Evolutionary conservation across 2,113 vertebrate genomes (phyloP).

Genomic region (Verasper variegatus): DNA sequence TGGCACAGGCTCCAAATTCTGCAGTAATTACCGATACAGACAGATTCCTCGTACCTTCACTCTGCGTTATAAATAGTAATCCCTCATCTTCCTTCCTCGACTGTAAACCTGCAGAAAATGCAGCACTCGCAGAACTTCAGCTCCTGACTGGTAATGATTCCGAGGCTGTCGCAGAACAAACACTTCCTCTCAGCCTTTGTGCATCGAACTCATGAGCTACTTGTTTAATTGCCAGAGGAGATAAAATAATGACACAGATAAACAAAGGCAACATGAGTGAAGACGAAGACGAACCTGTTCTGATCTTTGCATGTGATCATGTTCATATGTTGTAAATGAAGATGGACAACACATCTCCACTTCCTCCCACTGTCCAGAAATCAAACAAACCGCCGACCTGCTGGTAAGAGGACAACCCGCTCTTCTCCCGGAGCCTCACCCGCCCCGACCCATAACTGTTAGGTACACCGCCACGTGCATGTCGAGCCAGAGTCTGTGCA

Average conservation of each 20-base stretch:
- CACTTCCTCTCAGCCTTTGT: constrained; percentile 3
- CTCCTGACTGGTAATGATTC: constrained; percentile 53
- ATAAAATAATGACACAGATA: constrained; percentile 36
- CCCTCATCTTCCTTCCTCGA: constrained; percentile 23
- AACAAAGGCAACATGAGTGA: constrained; percentile 31
- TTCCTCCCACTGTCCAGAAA: too few species aligned
- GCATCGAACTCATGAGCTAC: constrained; percentile 12
- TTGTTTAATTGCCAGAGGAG: constrained; percentile 47
- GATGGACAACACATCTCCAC: too few species aligned
- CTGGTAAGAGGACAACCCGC: too few species aligned
- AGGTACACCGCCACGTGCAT: not conserved
- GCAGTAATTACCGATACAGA: constrained; percentile 66
- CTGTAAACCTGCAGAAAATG: constrained; percentile 48
- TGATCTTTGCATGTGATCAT: not conserved
- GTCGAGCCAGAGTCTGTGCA: too few species aligned
- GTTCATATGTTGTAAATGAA: too few species aligned
- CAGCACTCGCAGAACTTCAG: constrained; percentile 29
- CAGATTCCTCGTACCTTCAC: constrained; percentile 55
- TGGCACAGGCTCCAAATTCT: constrained; percentile 52
- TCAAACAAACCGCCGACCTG: too few species aligned
- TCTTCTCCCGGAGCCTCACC: too few species aligned
- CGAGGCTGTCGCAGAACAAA: constrained; percentile 39
- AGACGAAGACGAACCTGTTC: not conserved
- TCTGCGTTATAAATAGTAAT: constrained; percentile 60
- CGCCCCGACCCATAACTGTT: not conserved